phyloP scores from a whole-genome alignment of 1,140 invertebrate species.

The Psilanteris sp. region DNA sequence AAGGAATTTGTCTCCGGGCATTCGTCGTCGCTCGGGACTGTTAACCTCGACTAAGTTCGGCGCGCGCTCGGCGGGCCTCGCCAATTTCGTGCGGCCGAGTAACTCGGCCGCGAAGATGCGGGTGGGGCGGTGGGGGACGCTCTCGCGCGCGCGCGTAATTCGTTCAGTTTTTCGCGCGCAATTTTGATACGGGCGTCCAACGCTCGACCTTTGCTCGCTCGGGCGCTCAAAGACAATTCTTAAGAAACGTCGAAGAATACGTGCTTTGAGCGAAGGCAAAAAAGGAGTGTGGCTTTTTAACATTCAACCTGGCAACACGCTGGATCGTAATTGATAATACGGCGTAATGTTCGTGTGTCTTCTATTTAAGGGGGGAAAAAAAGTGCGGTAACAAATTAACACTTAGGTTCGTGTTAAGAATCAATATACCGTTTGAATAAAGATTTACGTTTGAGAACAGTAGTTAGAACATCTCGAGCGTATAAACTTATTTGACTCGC shows the following conservation, averaged over 20 bases:
- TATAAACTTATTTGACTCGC: conserved; percentile 34
- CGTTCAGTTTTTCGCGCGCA: not conserved
- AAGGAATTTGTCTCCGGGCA: conserved; percentile 54
- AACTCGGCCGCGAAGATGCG: conserved; percentile 1
- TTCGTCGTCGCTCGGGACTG: conserved; percentile 28
- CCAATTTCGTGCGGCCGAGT: conserved; percentile 15
- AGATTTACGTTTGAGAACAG: conserved; percentile 27
- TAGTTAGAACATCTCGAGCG: conserved; percentile 24
- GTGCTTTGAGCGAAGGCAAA: too few relatives aligned
- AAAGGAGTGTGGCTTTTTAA: too few relatives aligned
- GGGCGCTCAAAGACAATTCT: too few relatives aligned
- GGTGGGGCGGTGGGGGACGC: too few relatives aligned
- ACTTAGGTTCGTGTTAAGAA: conserved; percentile 20
- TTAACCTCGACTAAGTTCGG: conserved; percentile 35
- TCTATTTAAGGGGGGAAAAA: too few relatives aligned
- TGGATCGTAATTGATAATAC: too few relatives aligned
- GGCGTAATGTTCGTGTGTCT: too few relatives aligned
- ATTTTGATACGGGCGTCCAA: too few relatives aligned
- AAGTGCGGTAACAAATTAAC: conserved; percentile 13
- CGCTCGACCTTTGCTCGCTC: too few relatives aligned
- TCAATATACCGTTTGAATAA: conserved; percentile 22
- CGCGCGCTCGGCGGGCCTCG: conserved; percentile 9
- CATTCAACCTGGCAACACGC: too few relatives aligned
- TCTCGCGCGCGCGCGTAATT: too few relatives aligned
- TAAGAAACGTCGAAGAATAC: too few relatives aligned